Evolutionary conservation across 2,888 invertebrate genomes (phyloP).

Genomic region (Lysandra bellargus): DNA sequence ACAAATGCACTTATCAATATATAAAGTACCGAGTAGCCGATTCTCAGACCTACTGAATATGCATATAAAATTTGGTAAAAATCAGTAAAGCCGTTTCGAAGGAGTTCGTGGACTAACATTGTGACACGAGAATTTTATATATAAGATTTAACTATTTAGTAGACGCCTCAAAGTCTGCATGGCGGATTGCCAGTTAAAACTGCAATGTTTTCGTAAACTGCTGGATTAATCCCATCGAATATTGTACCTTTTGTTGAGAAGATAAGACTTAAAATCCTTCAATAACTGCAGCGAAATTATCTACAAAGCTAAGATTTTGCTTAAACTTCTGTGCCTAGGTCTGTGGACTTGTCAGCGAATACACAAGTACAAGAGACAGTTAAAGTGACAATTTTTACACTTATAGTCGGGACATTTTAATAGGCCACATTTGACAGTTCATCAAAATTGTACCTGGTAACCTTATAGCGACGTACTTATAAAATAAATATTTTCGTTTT

Average conservation of each 20-base stretch:
- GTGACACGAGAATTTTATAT: no score
- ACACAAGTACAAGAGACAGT: neutral
- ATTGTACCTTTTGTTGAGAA: neutral
- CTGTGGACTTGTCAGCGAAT: neutral
- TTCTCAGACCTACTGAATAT: no score
- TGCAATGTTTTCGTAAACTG: conserved; percentile 12
- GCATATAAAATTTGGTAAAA: no score
- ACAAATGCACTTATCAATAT: no score
- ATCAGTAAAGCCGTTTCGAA: no score
- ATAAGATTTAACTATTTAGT: neutral
- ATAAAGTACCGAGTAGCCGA: no score
- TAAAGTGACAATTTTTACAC: neutral
- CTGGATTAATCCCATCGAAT: neutral
- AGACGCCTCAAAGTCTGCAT: conserved; percentile 19
- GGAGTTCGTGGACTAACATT: no score
- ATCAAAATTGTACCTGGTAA: no score
- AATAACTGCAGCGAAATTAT: neutral
- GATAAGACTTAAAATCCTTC: neutral
- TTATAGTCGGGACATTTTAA: no score
- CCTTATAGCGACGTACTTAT: no score
- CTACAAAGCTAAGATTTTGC: neutral
- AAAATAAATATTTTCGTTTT: no score
- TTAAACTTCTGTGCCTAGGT: neutral
- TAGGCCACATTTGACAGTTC: no score
- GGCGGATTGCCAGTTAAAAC: conserved; percentile 18